phyloP scores from a whole-genome alignment of 2,113 vertebrate species.

The Pipa parva region DNA sequence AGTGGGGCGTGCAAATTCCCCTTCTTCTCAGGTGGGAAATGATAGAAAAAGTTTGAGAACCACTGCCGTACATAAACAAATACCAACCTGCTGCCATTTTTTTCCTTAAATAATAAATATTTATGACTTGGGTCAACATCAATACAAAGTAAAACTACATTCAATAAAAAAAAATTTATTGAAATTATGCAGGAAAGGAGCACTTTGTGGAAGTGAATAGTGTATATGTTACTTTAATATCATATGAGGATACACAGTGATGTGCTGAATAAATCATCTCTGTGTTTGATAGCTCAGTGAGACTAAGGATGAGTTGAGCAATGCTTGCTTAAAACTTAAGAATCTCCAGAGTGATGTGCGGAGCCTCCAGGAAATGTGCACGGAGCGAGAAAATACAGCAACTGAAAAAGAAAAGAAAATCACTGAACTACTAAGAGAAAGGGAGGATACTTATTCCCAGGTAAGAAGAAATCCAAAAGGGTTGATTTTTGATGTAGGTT shows the following conservation, averaged over 20 bases:
- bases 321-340: constrained; percentile 1
- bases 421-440: constrained; percentile 47
- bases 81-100: too few species aligned
- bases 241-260: background rate
- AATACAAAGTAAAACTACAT: too few species aligned
- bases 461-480: constrained; percentile 45
- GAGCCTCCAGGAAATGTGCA: constrained; percentile 47
- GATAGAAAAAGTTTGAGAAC: too few species aligned
- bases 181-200: too few species aligned
- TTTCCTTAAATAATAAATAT: too few species aligned
- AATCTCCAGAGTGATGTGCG: constrained; percentile 48
- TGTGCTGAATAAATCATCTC: background rate
- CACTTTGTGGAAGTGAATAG: too few species aligned
- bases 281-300: constrained; percentile 11
- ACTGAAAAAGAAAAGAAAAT: constrained; percentile 46
- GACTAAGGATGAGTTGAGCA: constrained; percentile 9
- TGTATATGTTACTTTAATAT: too few species aligned
- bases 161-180: too few species aligned
- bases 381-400: constrained; percentile 46
- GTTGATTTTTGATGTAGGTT: background rate
- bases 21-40: too few species aligned
- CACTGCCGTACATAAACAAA: too few species aligned
- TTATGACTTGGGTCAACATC: too few species aligned
- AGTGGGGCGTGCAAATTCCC: too few species aligned
- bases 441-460: constrained; percentile 35